Conservation (phyloP, 2,797 vertebrate species). For the Sebastes iracundus region DNA sequence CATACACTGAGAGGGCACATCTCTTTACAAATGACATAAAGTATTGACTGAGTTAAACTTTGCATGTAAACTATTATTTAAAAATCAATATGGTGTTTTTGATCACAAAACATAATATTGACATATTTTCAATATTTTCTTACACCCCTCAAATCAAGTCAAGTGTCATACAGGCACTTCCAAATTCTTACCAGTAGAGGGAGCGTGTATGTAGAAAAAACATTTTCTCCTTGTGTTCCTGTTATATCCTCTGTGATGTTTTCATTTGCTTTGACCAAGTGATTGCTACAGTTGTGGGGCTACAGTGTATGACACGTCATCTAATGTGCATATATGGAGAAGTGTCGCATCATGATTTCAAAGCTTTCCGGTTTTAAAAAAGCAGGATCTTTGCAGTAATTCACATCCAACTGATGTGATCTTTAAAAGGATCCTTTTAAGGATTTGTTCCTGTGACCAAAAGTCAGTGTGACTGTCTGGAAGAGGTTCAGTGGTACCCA, state of each 20-base stretch:
- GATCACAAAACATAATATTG: no score
- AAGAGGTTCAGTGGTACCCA: constrained; percentile 16
- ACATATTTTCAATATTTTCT: no score
- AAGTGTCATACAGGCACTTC: neutral
- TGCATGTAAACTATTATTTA: no score
- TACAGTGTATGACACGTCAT: neutral
- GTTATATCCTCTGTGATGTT: neutral
- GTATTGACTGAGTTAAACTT: no score
- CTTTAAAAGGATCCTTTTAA: constrained; percentile 53
- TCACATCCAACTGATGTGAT: neutral
- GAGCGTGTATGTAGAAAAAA: constrained; percentile 17
- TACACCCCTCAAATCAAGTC: no score
- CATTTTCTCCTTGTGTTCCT: neutral
- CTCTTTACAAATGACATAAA: no score
- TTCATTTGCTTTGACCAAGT: constrained; percentile 13
- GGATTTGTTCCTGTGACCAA: constrained; percentile 39
- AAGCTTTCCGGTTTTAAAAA: neutral
- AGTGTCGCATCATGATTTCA: neutral
- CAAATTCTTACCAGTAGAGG: constrained; percentile 59
- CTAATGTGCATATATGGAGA: neutral
- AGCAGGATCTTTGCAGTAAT: neutral
- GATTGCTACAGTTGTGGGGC: neutral
- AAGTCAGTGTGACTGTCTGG: constrained; percentile 22
- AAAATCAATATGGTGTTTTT: no score
- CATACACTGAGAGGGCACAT: no score